Evolutionary conservation across 2,888 invertebrate species (phyloP), one percentile per base, ranked within the genome.

Genomic region (Ecliptopera silaceata): DNA sequence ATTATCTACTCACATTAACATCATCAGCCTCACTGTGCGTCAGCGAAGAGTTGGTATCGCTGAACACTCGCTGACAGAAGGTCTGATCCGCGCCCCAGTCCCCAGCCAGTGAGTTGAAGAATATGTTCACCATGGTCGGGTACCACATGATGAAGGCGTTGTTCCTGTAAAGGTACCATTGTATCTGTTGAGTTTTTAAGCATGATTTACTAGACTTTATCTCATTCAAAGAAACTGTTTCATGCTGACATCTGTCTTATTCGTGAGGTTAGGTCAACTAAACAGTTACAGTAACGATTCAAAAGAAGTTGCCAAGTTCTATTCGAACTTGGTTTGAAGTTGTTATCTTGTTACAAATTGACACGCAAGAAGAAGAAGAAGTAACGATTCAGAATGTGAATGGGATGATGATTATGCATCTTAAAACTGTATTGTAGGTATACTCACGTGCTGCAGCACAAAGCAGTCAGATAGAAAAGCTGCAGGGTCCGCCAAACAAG

Each of bases 361-460:
- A n/a, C n/a, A n/a, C n/a, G n/a, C n/a, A n/a, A n/a, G n/a, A n/a
- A n/a, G n/a, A n/a, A n/a, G n/a, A n/a, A n/a, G n/a, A n/a, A n/a
- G n/a, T n/a, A n/a, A n/a, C n/a, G n/a, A n/a, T n/a, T n/a, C n/a
- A n/a, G n/a, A n/a, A n/a, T n/a, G n/a, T n/a, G n/a, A n/a, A n/a
- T n/a, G n/a, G n/a, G n/a, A 26, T 6, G 26, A 5, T 22, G 5
- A 26, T 26, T 26, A 6, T 26, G 26, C 4, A 5, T 8, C 26
- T 6, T 26, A n/a, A n/a, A n/a, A n/a, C n/a, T n/a, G n/a, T n/a
- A n/a, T 26, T 26, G 6, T 8, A 2, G 10, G 6, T 8, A 46
- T 34, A 79, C 91, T 86, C 78, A 94, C 94, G 93, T 93, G 72
- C 92, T 91, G 86, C 92, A 92, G 62, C 93, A 93, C 1, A 93